Conservation (phyloP, 2,888 invertebrate species). For the Phengaris alcon region DNA sequence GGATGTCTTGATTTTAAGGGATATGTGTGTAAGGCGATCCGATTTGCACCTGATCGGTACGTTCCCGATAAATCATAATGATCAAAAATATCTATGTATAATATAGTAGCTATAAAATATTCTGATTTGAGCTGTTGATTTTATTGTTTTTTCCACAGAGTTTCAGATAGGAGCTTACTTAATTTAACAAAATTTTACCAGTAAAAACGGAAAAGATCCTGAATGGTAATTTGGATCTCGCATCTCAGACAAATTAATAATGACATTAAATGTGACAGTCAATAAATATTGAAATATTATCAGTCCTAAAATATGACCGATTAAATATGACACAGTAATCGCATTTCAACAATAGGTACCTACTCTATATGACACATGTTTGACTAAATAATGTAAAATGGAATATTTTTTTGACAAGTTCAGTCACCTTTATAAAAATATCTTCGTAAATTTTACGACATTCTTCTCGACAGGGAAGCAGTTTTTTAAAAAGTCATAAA, state of each 20-base stretch:
- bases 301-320: constrained; percentile 6
- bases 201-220: neutral
- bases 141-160: too few species aligned
- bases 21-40: too few species aligned
- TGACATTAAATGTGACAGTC: constrained; percentile 5
- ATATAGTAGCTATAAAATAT: too few species aligned
- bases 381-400: neutral
- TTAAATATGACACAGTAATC: constrained; percentile 11
- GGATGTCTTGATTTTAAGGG: too few species aligned
- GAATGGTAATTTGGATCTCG: neutral
- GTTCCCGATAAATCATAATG: too few species aligned
- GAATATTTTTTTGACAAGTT: neutral
- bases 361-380: too few species aligned
- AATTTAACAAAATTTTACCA: too few species aligned
- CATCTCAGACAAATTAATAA: neutral
- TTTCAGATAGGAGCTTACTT: too few species aligned
- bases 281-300: constrained; percentile 11
- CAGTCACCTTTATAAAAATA: neutral
- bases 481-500: neutral
- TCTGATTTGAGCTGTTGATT: too few species aligned
- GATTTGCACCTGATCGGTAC: too few species aligned
- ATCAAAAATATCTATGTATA: too few species aligned
- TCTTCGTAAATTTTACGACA: too few species aligned
- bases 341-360: neutral
- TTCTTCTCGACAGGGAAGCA: neutral